Evolutionary conservation across 1,140 invertebrate species (phyloP).

Genomic region (Brachionus rotundiformis): DNA sequence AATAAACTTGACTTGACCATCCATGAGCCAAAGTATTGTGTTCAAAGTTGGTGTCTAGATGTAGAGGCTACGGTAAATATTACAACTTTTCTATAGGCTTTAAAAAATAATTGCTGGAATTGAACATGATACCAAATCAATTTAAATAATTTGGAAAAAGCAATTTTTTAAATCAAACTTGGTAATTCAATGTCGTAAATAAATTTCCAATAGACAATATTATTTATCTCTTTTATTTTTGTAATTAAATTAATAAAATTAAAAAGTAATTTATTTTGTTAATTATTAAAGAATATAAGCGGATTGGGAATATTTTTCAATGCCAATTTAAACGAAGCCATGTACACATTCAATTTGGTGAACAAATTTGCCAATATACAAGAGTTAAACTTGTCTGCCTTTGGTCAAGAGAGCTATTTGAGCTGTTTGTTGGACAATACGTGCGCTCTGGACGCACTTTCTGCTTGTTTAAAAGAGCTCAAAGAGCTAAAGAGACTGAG

Average conservation of each 20-base stretch:
- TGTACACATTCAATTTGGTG: neutral
- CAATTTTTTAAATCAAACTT: neutral
- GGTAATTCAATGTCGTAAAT: neutral
- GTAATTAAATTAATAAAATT: neutral
- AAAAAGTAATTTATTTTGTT: neutral
- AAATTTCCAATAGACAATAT: neutral
- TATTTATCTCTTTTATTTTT: no score
- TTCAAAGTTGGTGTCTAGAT: neutral
- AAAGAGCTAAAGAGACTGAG: constrained; percentile 1
- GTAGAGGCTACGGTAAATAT: constrained; percentile 10
- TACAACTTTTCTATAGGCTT: no score
- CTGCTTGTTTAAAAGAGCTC: neutral
- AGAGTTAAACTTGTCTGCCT: constrained; percentile 36
- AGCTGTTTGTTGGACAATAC: neutral
- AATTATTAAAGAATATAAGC: neutral
- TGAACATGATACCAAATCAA: no score
- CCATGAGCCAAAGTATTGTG: constrained; percentile 5
- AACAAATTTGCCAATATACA: constrained; percentile 21
- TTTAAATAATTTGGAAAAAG: no score
- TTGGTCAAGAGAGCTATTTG: neutral
- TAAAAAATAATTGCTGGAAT: no score
- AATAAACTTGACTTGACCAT: constrained; percentile 8
- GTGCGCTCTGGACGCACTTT: neutral
- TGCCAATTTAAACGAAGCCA: constrained; percentile 11
- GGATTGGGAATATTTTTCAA: constrained; percentile 34